Evolutionary conservation across 1,140 invertebrate species (phyloP).

Genomic region (Lepeophtheirus salmonis): DNA sequence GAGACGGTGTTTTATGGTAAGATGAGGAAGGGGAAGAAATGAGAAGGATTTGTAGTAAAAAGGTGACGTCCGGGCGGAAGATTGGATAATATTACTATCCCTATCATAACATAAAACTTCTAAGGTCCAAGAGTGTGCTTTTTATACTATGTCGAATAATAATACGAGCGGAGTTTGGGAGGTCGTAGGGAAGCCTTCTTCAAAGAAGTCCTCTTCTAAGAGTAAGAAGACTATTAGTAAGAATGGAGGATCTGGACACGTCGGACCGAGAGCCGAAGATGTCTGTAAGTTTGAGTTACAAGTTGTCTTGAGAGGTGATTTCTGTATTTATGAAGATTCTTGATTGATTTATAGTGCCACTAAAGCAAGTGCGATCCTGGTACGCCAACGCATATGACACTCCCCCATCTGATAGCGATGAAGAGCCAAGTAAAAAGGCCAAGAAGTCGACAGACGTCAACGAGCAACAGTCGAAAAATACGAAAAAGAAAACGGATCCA

Average conservation of each 20-base stretch:
- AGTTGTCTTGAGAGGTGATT: not conserved
- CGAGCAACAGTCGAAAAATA: too few relatives aligned
- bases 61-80: too few relatives aligned
- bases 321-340: not conserved
- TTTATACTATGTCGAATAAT: too few relatives aligned
- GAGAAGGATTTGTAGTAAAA: too few relatives aligned
- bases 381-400: not conserved
- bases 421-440: not conserved
- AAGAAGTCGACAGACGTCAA: too few relatives aligned
- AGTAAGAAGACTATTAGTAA: not conserved
- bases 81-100: too few relatives aligned
- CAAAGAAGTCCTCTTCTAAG: not conserved
- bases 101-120: too few relatives aligned
- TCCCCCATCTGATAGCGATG: not conserved
- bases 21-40: too few relatives aligned
- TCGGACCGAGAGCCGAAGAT: not conserved
- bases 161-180: not conserved
- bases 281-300: not conserved
- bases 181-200: not conserved
- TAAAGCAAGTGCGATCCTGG: not conserved
- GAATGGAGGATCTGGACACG: not conserved
- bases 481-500: too few relatives aligned
- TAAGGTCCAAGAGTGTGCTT: too few relatives aligned
- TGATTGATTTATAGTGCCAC: not conserved
- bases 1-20: too few relatives aligned